Base-by-base conservation (phyloP, 2,113 vertebrate genomes). In the Nerophis ophidion region DNA sequence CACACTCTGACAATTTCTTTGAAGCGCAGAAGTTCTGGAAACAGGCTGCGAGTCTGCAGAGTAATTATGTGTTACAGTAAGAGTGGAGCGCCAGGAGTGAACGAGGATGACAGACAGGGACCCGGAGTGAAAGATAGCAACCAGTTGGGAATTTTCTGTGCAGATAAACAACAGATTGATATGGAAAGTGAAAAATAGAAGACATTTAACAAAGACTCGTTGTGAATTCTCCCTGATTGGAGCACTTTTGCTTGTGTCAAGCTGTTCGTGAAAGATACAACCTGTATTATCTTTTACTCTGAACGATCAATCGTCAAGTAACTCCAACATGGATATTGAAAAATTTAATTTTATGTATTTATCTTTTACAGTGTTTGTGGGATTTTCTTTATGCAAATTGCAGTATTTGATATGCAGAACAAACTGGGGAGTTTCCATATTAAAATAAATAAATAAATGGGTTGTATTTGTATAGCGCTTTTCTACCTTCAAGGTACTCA, bases 51-150 rank as follows among this genome's bases (percentile, higher is more conserved):
- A 79, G 82, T 83, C 78, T 78, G 80, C 72, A 73, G 84, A 86
- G 83, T 89, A 89, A 89, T 89, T 88, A 89, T 81, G 81, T 82
- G 78, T 86, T 86, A 86, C 81, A 84, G 84, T 83, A 83, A 87
- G 55, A 66, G 74, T 48, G 59, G 65, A 74, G 69, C 72, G 35
- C 19, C 65, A 47, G 52, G 55, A 61, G 67, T 65, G 65, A 53
- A 53, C 50, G 12, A 64, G 51, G 59, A 50, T 80, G 77, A 85
- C 65, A 76, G 77, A 75, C 77, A 76, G 75, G 59, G 61, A 69
- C 63, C 48, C 48, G 36, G 68, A 64, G 63, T 63, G 40, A 66
- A 50, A 64, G 63, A 61, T 5, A 58, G 64, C 66, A 68, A 71
- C 48, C 51, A 67, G 73, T 65, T 65, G 71, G 72, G 79, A 75